Evolutionary conservation across 2,113 vertebrate genomes (phyloP).

Genomic region (Clarias magur): DNA sequence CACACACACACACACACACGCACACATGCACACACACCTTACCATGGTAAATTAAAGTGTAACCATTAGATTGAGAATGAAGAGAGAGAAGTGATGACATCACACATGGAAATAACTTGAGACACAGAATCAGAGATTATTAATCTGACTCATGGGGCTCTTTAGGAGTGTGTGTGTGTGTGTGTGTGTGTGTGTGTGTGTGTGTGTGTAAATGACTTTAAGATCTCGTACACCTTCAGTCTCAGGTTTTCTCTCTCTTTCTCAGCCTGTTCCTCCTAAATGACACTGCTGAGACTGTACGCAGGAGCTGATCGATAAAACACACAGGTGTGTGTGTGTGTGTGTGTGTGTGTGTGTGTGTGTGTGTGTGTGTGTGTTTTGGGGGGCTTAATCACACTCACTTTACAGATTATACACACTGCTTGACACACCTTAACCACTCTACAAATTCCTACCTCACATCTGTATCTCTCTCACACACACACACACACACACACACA

Average conservation of each 20-base stretch:
- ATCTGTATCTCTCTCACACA: neutral
- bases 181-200: neutral
- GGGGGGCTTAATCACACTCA: no score
- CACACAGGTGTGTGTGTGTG: neutral
- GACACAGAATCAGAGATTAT: slow-evolving; percentile 1
- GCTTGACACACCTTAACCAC: neutral
- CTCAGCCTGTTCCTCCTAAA: neutral
- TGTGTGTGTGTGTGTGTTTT: neutral
- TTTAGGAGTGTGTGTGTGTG: neutral
- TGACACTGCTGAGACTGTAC: neutral
- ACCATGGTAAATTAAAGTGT: no score
- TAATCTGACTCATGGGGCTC: neutral
- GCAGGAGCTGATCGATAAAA: neutral
- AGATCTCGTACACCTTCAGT: neutral
- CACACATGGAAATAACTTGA: neutral
- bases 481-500: neutral
- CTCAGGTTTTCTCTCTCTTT: neutral
- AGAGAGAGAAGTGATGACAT: neutral
- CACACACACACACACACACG: neutral
- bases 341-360: neutral
- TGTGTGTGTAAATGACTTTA: neutral
- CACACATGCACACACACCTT: neutral
- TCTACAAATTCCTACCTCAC: neutral
- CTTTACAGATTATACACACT: neutral
- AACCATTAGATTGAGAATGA: no score